A percentile compares a stretch with the other conserved stretches of the same genome.
phyloP scores from a whole-genome alignment of 2,797 vertebrate genomes.

The Muscicapa comitata region DNA sequence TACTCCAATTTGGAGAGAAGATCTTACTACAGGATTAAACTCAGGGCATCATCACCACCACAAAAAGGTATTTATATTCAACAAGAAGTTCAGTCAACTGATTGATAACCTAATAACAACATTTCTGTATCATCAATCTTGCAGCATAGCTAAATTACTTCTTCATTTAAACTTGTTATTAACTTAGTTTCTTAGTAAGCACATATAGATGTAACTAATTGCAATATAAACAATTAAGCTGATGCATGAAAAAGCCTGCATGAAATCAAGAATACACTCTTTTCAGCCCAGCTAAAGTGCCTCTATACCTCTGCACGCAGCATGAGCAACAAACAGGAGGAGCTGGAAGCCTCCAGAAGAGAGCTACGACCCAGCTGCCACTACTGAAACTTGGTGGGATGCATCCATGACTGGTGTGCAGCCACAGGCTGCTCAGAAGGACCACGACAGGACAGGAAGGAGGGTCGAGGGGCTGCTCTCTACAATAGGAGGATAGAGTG shows the following conservation, averaged over 20 bases:
- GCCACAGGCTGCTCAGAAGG: not conserved
- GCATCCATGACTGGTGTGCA: not conserved
- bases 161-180: not conserved
- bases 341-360: not conserved
- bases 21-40: not conserved
- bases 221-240: not conserved
- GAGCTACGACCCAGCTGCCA: fast-evolving
- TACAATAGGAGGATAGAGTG: not conserved
- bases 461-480: not conserved
- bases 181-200: not conserved
- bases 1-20: not conserved
- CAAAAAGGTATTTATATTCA: not conserved
- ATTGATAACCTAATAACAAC: not conserved
- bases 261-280: not conserved
- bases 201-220: not conserved
- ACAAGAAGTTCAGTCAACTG: not conserved
- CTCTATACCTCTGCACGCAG: not conserved
- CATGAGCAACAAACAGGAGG: not conserved
- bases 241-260: not conserved
- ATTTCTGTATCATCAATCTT: not conserved
- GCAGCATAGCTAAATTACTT: not conserved
- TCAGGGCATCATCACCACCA: not conserved
- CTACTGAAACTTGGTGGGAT: not conserved
- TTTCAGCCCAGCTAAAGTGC: not conserved
- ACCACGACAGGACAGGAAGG: not conserved